Base-by-base conservation (phyloP, 2,113 vertebrate genomes). In the Upupa epops region DNA sequence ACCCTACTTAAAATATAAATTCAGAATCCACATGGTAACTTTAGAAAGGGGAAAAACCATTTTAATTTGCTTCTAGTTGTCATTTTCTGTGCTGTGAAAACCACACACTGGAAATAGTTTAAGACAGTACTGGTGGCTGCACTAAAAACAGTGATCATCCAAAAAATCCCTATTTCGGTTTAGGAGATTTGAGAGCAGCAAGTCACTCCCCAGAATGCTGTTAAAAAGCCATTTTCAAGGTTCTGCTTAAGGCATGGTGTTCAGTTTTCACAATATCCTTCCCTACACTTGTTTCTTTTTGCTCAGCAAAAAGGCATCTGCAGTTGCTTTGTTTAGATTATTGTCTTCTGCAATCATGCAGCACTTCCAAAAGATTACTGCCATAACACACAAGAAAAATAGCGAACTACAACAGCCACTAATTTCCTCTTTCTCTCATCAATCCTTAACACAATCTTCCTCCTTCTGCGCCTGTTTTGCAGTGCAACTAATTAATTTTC, bases 11-110 rank as follows among this genome's bases (percentile, higher is more conserved):
- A 4, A 16, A 11, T 11, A 42, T 0, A 26, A 24, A 31, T 58
- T 42, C 7, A 2, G 4, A 26, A 52, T 20, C 20, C 2, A 9
- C 0, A 4, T 3, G 10, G 0, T 5, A 4, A 5, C 1, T 8
- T 18, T 4, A 49, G 36, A 49, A 45, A n/a, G 79, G 15, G 18
- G 40, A 37, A 28, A 13, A 37, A 68, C n/a, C 19, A 22, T 7
- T 31, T 34, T 58, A 34, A 37, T 55, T 31, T 18, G 4, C 31
- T 13, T 13, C 32, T 13, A 3, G 3, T 34, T 72, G 71, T 28
- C 3, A 16, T 24, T 42, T 84, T n/a, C 61, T 20, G 36, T 1
- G 8, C 36, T 32, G 37, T 5, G 25, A 20, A 42, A 65, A 42
- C 28, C 8, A 0, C 2, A 56, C 26, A 10, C 4, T 18, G 13